Conservation (phyloP, 1,140 invertebrate genomes). For the Brachionus rubens region DNA sequence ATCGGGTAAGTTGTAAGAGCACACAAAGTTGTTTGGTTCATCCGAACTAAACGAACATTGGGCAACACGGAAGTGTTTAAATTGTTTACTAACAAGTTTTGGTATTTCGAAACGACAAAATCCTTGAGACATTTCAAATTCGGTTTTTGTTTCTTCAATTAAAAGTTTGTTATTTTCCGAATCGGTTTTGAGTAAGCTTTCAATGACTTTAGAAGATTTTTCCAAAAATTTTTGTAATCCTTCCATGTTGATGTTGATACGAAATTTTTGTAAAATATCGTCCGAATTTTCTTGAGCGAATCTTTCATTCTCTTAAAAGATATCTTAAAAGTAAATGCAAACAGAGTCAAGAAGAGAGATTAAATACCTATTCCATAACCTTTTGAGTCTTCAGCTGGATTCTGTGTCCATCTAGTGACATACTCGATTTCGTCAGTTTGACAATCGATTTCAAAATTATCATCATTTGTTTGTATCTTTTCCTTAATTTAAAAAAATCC, state of each 20-base stretch:
- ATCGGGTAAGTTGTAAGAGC: background rate
- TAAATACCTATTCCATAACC: conserved; percentile 27
- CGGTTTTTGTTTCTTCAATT: conserved; percentile 10
- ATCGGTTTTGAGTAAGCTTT: conserved; percentile 12
- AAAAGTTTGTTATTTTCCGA: background rate
- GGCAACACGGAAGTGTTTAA: background rate
- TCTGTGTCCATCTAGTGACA: conserved; percentile 26
- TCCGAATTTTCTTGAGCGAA: background rate
- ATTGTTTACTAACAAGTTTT: background rate
- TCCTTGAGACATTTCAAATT: conserved; percentile 27
- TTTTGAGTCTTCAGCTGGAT: conserved; percentile 38
- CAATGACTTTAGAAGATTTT: conserved; percentile 37
- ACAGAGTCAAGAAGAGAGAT: too few relatives aligned
- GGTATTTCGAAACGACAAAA: background rate
- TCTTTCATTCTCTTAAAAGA: conserved; percentile 37
- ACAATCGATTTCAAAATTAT: conserved; percentile 31
- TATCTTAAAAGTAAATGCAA: too few relatives aligned
- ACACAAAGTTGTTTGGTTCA: conserved; percentile 17
- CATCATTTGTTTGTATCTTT: conserved; percentile 44
- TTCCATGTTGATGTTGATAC: background rate
- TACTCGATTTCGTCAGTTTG: conserved; percentile 39
- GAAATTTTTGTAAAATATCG: conserved; percentile 37
- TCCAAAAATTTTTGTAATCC: conserved; percentile 6
- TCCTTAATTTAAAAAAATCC: background rate
- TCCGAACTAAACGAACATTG: background rate